These are phyloP conservation scores for Stenotaenia linearis DNA, from an alignment of 2,888 invertebrate genomes.

Conservation along the genomic window DNA sequence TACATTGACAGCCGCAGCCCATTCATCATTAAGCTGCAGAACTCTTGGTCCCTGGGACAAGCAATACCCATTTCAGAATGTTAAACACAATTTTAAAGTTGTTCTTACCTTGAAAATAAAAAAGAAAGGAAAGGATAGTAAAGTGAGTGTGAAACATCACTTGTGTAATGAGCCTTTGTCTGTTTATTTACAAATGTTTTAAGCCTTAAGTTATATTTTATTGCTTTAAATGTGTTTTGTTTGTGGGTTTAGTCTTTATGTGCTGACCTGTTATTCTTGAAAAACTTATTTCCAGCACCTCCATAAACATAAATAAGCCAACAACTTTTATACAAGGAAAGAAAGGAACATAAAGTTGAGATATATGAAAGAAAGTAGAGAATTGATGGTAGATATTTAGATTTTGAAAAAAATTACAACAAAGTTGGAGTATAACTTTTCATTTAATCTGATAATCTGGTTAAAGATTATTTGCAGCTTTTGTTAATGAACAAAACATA, in stretches of 20 bases:
- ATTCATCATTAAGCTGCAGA: not conserved
- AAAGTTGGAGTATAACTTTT: not conserved
- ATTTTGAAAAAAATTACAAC: no score
- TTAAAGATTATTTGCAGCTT: no score
- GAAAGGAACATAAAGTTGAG: not conserved
- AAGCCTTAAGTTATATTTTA: not conserved
- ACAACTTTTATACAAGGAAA: not conserved
- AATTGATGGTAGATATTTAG: not conserved
- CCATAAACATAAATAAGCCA: constrained; percentile 9
- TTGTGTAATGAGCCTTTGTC: not conserved
- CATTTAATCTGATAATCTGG: not conserved
- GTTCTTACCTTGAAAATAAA: not conserved
- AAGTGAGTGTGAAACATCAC: not conserved
- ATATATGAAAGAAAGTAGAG: not conserved
- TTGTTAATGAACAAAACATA: no score
- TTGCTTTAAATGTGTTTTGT: not conserved
- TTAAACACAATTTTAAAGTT: not conserved
- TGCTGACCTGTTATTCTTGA: constrained; percentile 6
- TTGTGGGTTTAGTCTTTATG: not conserved
- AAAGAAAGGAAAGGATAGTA: not conserved
- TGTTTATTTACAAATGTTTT: constrained; percentile 23
- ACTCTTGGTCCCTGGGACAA: not conserved
- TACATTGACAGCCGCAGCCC: not conserved
- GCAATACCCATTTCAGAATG: not conserved
- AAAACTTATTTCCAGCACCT: constrained; percentile 17